Conservation (phyloP, 2,888 invertebrate species). For the Cacoxenus indagator region DNA sequence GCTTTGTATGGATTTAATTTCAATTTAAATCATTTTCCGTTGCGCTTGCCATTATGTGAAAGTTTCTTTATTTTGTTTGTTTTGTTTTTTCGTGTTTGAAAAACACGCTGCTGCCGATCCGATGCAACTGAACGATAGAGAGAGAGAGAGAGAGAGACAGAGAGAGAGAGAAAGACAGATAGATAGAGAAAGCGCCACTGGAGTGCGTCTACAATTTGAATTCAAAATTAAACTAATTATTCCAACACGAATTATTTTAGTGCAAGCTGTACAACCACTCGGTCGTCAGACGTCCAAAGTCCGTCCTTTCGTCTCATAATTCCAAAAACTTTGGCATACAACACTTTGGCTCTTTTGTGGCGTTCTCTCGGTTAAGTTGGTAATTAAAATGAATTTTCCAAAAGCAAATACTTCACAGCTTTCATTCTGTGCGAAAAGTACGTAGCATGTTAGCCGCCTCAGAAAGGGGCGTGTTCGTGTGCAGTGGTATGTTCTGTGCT, state of each 20-base stretch:
- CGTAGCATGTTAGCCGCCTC: too few relatives aligned
- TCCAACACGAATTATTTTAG: conserved; percentile 46
- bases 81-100: too few relatives aligned
- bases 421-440: not conserved
- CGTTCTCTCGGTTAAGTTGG: conserved; percentile 9
- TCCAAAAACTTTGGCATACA: not conserved
- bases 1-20: too few relatives aligned
- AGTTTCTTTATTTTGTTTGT: too few relatives aligned
- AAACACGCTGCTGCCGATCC: too few relatives aligned
- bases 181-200: not conserved
- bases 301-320: not conserved
- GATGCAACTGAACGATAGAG: too few relatives aligned
- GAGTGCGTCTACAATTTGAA: not conserved
- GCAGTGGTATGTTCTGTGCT: too few relatives aligned
- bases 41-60: too few relatives aligned
- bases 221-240: conserved; percentile 58
- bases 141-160: not conserved
- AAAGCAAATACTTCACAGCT: not conserved
- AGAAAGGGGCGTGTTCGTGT: too few relatives aligned
- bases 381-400: conserved; percentile 19
- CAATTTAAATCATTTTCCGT: too few relatives aligned
- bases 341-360: conserved; percentile 11
- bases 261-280: not conserved
- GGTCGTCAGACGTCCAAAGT: not conserved
- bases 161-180: not conserved